Base-by-base conservation (phyloP, 2,888 invertebrate species). In the Adelognathus sp. region DNA sequence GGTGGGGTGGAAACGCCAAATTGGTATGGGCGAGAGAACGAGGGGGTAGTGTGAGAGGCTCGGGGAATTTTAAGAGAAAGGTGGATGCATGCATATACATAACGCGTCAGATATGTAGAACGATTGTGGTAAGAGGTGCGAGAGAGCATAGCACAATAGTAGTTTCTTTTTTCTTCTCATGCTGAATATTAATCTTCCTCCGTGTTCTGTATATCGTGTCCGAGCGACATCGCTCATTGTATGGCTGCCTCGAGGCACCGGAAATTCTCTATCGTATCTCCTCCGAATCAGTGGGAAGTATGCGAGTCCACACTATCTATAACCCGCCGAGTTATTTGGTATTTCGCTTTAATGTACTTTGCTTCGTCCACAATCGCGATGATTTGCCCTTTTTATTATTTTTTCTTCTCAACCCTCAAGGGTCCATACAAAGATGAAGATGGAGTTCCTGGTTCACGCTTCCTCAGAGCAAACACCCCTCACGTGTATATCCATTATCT, bases 171-270 rank as follows among this genome's bases (percentile, higher is more conserved):
- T n/a, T n/a, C n/a, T 83, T 78, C 72, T 63, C 80, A 70, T 69
- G 70, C 69, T 74, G 79, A 82, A 82, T 83, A 83, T 83, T 79
- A 83, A 82, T 83, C 76, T 79, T 81, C 78, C 18, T 64, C 46
- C 36, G 71, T 29, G 66, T 21, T 9, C 36, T 60, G 54, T 79
- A 70, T 60, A 70, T 69, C 69, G 58, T 27, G 27, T 61, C 39
- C 72, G 16, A 46, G 79, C 58, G 82, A 81, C 82, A 71, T 75
- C 76, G 60, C 76, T 82, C 81, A 81, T 81, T 79, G 82, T n/a
- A n/a, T 76, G 76, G 72, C 70, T 39, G 33, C 78, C n/a, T 61
- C 63, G 66, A 24, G 56, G 44, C 61, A 46, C 79, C 76, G 79
- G 72, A 79, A 76, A 76, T 76, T 76, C 79, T 81, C 72, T 29